These are phyloP conservation scores for Ormyrus nitidulus DNA, from an alignment of 2,888 invertebrate species.

Conservation along the genomic window DNA sequence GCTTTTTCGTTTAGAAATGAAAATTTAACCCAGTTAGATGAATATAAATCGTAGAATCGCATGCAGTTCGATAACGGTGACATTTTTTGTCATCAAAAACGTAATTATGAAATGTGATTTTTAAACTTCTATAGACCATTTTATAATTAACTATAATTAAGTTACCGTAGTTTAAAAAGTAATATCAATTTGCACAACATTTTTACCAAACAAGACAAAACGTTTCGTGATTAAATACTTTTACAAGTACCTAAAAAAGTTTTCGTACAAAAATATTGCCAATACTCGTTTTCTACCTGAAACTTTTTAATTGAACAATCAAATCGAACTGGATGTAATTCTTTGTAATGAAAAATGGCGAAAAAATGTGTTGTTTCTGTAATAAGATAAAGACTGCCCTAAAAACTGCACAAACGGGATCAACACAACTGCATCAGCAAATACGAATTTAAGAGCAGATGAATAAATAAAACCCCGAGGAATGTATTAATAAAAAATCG, in stretches of 20 bases:
- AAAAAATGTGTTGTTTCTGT: slow-evolving; percentile 28
- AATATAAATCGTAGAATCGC: slow-evolving; percentile 15
- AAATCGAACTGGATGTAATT: slow-evolving; percentile 41
- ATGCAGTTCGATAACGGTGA: slow-evolving; percentile 31
- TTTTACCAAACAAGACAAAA: no score
- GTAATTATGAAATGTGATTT: slow-evolving; percentile 4
- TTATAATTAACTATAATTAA: background rate
- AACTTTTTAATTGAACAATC: slow-evolving; percentile 10
- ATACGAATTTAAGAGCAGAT: slow-evolving; percentile 32
- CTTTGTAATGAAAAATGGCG: slow-evolving; percentile 4
- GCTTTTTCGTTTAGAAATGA: slow-evolving; percentile 1
- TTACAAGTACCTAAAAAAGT: background rate
- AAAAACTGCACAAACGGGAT: slow-evolving; percentile 66
- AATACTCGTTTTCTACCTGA: slow-evolving; percentile 15
- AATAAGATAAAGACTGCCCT: slow-evolving; percentile 61
- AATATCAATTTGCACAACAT: no score
- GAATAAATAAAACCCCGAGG: slow-evolving; percentile 21
- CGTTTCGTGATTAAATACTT: no score
- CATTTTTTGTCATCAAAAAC: no score
- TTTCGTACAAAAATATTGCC: slow-evolving; percentile 14
- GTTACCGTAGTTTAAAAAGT: no score
- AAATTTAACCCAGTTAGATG: background rate
- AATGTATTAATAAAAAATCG: slow-evolving; percentile 1
- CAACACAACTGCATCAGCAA: slow-evolving; percentile 64
- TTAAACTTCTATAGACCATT: slow-evolving; percentile 27